Base-by-base conservation (phyloP, 2,797 vertebrate genomes). In the Hoplostethus atlanticus region DNA sequence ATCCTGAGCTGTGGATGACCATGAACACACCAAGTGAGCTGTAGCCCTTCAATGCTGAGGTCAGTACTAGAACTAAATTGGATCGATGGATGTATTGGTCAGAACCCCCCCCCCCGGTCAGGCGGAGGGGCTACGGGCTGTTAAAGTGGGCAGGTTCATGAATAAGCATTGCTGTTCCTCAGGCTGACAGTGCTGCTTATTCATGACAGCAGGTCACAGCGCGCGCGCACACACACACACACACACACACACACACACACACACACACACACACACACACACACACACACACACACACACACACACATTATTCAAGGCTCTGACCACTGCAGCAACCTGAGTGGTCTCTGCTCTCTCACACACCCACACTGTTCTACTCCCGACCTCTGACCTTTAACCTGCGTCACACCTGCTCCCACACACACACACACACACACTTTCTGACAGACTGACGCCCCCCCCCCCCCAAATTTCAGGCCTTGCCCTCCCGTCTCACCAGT, bases 141-240 rank as follows among this genome's bases (percentile, higher is more conserved):
- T 57, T 79, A 67, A 73, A 66, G 55, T 51, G 64, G 28, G 42
- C 58, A 68, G 55, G 64, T 68, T 87, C 77, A 73, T 87, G 79
- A 88, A 89, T 81, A 84, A 84, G 73, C 83, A 84, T 61, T 62
- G 52, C 77, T 78, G 79, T 86, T 82, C 71, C 53, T 80, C 68
- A 77, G 64, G 30, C 65, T 77, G 79, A 85, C 80, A 82, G 82
- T 82, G 85, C 74, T 81, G 79, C 79, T 86, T 81, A 84, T 87
- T 89, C 87, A 87, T 81, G 77, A 85, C 60, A 72, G 52, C 72
- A 5, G 58, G 25, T 53, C 30, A 54, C 53, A 28, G 12, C 9
- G 31, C 54, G 75, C 64, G 75, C 71, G n/a, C n/a, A 40, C 13
- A 69, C 57, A 40, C 55, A 48, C 69, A 46, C 36, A 57, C 34